Evolutionary conservation across 1,140 invertebrate genomes (phyloP).

Genomic region (Drosophila parabipectinata): DNA sequence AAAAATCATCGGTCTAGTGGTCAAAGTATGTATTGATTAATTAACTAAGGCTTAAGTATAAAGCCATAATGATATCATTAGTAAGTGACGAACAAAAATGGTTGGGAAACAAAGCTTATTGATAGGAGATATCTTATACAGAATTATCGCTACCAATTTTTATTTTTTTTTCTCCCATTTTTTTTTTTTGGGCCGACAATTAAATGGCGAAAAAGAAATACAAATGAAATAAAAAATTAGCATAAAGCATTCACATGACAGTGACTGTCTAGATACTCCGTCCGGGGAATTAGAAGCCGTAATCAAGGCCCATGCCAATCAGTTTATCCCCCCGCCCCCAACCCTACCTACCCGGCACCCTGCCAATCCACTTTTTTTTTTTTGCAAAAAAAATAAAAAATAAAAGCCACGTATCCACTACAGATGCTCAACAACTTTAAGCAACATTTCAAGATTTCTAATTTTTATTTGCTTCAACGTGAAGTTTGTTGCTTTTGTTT

Average conservation of each 20-base stretch:
- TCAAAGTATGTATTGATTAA: conserved; percentile 16
- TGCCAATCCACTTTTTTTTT: conserved; percentile 35
- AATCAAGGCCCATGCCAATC: conserved; percentile 37
- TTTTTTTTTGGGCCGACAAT: conserved; percentile 13
- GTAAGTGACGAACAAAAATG: neutral
- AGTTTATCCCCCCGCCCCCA: too few species aligned
- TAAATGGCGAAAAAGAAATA: conserved; percentile 15
- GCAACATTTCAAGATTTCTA: conserved; percentile 68
- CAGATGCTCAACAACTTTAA: conserved; percentile 54
- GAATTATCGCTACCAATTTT: too few species aligned
- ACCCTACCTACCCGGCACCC: too few species aligned
- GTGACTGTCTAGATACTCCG: neutral
- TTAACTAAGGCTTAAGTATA: neutral
- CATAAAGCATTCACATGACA: conserved; percentile 45
- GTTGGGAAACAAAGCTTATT: neutral
- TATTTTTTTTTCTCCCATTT: too few species aligned
- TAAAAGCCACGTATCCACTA: conserved; percentile 43
- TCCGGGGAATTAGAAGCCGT: conserved; percentile 19
- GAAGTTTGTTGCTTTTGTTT: conserved; percentile 52
- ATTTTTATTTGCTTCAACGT: conserved; percentile 62
- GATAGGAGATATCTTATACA: neutral
- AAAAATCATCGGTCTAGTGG: neutral
- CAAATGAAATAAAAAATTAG: conserved; percentile 30
- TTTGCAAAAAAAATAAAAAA: conserved; percentile 23
- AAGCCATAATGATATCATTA: conserved; percentile 1